Percentiles rank a stretch among this genome's conserved stretches.
phyloP scores from a whole-genome alignment of 2,888 invertebrate species.

The Tigriopus californicus region DNA sequence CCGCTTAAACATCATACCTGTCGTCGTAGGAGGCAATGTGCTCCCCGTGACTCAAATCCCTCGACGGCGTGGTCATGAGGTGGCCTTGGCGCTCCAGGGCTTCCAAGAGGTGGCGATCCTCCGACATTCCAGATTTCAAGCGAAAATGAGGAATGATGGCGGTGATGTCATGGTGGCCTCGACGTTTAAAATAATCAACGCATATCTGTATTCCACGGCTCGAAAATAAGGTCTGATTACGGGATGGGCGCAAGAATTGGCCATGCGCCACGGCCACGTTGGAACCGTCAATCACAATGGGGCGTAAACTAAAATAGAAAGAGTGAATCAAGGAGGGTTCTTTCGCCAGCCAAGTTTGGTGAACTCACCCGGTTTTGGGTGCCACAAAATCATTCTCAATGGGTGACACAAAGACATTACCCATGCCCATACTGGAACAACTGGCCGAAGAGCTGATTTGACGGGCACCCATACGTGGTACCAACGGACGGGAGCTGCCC shows the following conservation, averaged over 20 bases:
- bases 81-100: neutral
- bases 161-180: neutral
- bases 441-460: no score
- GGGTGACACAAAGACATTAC: no score
- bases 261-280: neutral
- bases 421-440: no score
- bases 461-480: no score
- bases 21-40: slow-evolving; percentile 2
- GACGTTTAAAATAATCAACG: neutral
- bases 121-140: neutral
- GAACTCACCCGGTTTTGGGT: no score
- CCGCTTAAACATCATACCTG: neutral
- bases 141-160: neutral
- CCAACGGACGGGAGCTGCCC: no score
- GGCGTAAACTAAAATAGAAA: neutral
- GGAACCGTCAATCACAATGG: slow-evolving; percentile 2
- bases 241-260: neutral
- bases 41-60: neutral
- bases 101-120: neutral
- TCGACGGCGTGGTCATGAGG: neutral
- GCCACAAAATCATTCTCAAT: no score
- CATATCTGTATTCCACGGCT: neutral
- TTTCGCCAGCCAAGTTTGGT: no score
- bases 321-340: no score
- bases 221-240: neutral